Evolutionary conservation across 2,113 vertebrate genomes (phyloP).

Genomic region (Melanostigma gelatinosum): DNA sequence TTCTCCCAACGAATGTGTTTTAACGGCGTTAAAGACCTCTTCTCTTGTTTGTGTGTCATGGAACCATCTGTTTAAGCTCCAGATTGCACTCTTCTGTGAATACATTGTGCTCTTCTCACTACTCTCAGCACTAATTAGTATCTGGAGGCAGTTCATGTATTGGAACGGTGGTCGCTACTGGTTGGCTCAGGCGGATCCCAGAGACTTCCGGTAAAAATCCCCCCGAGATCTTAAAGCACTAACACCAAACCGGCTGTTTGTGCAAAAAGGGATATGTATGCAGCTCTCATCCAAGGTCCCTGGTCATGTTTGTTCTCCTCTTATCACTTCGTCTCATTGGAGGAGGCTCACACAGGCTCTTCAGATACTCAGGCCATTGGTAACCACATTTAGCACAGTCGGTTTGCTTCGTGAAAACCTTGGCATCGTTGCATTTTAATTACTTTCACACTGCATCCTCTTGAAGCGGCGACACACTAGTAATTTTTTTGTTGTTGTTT

Average conservation of each 20-base stretch:
- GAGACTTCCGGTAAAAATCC: conserved; percentile 56
- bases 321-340: conserved; percentile 34
- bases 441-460: conserved; percentile 59
- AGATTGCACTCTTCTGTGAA: conserved; percentile 63
- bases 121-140: conserved; percentile 72
- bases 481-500: conserved; percentile 25
- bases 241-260: conserved; percentile 59
- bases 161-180: conserved; percentile 46
- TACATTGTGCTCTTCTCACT: conserved; percentile 52
- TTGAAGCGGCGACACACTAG: conserved; percentile 44
- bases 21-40: conserved; percentile 59
- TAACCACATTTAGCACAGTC: conserved; percentile 45
- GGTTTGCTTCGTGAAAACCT: conserved; percentile 40
- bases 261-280: conserved; percentile 1
- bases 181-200: conserved; percentile 47
- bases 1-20: conserved; percentile 53
- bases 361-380: conserved; percentile 17
- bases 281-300: conserved; percentile 28
- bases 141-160: conserved; percentile 65
- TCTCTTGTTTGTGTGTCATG: conserved; percentile 59
- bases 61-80: conserved; percentile 74
- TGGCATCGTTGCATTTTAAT: conserved; percentile 57
- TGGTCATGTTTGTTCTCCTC: conserved; percentile 36
- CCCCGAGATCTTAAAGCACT: conserved; percentile 38
- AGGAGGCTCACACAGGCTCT: conserved; percentile 21